A percentile compares a stretch with the other conserved stretches of the same genome.
phyloP scores from a whole-genome alignment of 2,113 vertebrate genomes.

The Fregata magnificens region DNA sequence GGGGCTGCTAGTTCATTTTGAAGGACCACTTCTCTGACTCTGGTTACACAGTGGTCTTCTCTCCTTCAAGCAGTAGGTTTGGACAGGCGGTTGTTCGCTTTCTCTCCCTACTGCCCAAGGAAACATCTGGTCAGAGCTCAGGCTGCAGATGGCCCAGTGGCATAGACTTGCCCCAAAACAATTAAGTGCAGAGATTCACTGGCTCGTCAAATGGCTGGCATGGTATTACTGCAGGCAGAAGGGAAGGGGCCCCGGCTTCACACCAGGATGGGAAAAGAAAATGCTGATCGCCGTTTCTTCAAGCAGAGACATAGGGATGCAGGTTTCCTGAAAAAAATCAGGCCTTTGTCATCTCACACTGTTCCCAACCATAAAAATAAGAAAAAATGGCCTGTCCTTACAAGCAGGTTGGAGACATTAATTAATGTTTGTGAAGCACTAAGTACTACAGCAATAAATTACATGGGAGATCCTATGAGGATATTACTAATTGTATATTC shows the following conservation, averaged over 20 bases:
- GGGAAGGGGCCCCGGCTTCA: neutral
- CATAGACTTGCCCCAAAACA: neutral
- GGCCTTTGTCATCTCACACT: neutral
- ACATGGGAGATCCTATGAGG: neutral
- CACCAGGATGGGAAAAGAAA: neutral
- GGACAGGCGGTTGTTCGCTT: neutral
- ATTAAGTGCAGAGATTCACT: neutral
- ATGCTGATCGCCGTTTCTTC: fast-evolving
- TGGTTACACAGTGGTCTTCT: neutral
- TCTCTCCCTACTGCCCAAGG: neutral
- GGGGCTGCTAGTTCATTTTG: neutral
- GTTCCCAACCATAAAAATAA: neutral
- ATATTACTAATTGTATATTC: constrained; percentile 13
- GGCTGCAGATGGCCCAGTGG: neutral
- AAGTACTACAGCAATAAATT: constrained; percentile 14
- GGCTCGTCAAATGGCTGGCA: neutral
- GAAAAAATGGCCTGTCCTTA: neutral
- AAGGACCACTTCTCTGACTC: neutral
- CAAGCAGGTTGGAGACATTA: neutral
- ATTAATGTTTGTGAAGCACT: neutral
- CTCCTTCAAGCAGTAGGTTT: neutral
- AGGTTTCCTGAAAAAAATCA: neutral
- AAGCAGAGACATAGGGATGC: neutral
- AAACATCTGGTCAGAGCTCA: neutral
- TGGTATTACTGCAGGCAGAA: neutral